Conservation (phyloP, 1,140 invertebrate species). For the Teleopsis dalmanni region DNA sequence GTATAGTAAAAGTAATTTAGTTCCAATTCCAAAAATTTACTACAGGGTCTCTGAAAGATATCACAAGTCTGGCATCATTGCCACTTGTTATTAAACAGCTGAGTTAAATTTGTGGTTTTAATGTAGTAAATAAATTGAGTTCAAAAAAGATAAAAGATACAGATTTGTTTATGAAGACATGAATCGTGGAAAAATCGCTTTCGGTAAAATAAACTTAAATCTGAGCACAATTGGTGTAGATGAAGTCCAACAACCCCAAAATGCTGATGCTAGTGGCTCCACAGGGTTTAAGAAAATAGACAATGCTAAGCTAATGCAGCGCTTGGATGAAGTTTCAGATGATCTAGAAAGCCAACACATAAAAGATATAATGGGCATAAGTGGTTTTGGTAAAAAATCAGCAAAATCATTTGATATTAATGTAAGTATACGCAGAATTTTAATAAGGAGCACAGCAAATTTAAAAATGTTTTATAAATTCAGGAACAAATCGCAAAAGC, state of each 20-base stretch:
- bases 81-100: too few species aligned
- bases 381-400: slow-evolving; percentile 69
- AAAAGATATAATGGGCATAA: slow-evolving; percentile 66
- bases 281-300: slow-evolving; percentile 58
- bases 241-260: slow-evolving; percentile 17
- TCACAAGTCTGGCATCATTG: too few species aligned
- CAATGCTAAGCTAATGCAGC: slow-evolving; percentile 44
- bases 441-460: not conserved
- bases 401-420: slow-evolving; percentile 67
- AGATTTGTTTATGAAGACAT: too few species aligned
- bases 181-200: slow-evolving; percentile 44
- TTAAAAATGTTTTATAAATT: not conserved
- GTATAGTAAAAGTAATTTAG: too few species aligned
- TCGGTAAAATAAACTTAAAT: slow-evolving; percentile 53
- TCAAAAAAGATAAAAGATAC: too few species aligned
- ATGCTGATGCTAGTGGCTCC: slow-evolving; percentile 7
- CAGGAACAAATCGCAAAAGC: slow-evolving; percentile 36
- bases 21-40: too few species aligned
- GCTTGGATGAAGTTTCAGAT: slow-evolving; percentile 61
- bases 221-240: slow-evolving; percentile 29
- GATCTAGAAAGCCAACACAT: slow-evolving; percentile 60
- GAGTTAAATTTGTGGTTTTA: not conserved
- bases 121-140: not conserved
- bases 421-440: slow-evolving; percentile 29
- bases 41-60: too few species aligned